phyloP scores from a whole-genome alignment of 2,113 vertebrate species.

The Herpetotheres cachinnans region DNA sequence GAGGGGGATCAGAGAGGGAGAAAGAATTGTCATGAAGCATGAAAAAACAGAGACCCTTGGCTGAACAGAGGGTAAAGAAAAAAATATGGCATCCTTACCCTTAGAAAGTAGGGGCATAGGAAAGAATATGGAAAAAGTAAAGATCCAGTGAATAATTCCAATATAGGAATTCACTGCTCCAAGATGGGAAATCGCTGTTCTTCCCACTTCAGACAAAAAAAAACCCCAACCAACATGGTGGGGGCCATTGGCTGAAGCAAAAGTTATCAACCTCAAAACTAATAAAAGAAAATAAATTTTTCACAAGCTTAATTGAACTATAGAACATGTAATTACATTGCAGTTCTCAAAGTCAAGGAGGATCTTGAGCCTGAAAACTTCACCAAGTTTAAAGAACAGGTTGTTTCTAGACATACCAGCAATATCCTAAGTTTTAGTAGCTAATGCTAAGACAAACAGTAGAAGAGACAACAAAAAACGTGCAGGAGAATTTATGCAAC shows the following conservation, averaged over 20 bases:
- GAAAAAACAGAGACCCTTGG: background rate
- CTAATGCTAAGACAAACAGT: background rate
- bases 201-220: background rate
- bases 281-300: background rate
- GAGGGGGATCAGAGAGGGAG: background rate
- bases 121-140: background rate
- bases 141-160: background rate
- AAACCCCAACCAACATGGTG: accelerated
- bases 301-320: background rate
- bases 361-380: background rate
- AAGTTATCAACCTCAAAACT: background rate
- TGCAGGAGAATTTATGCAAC: background rate
- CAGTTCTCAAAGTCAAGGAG: background rate
- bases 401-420: background rate
- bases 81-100: background rate
- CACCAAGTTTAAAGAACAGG: background rate
- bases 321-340: background rate
- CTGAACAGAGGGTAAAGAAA: background rate
- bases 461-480: background rate
- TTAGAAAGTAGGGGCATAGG: background rate
- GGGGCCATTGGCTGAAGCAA: too few relatives aligned
- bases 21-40: background rate
- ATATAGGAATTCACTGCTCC: background rate
- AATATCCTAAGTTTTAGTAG: background rate
- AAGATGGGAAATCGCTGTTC: background rate